phyloP scores from a whole-genome alignment of 1,140 invertebrate genomes.

The Drosophila auraria region DNA sequence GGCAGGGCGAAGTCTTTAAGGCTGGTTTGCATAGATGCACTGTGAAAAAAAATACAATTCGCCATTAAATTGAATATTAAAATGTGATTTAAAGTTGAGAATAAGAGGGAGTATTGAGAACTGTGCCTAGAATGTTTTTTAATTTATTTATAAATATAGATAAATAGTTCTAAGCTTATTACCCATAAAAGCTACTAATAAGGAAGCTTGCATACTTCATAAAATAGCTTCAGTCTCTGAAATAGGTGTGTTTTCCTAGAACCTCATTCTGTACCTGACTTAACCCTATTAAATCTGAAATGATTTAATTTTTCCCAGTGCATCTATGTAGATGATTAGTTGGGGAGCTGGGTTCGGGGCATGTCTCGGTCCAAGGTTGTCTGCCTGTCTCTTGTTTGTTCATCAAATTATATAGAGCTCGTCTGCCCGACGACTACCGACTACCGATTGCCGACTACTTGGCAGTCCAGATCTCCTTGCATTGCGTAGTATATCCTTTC shows the following conservation, averaged over 20 bases:
- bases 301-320: constrained; percentile 4
- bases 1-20: constrained; percentile 41
- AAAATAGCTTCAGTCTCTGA: too few relatives aligned
- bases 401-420: constrained; percentile 80
- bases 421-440: constrained; percentile 24
- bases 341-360: constrained; percentile 38
- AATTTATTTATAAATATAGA: too few relatives aligned
- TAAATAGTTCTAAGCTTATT: too few relatives aligned
- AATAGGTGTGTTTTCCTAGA: too few relatives aligned
- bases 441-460: constrained; percentile 7
- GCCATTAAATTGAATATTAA: neutral
- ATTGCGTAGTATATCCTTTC: constrained; percentile 58
- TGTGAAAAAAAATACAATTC: neutral
- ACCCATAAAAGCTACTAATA: too few relatives aligned
- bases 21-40: constrained; percentile 47
- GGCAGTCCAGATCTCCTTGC: constrained; percentile 23
- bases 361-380: constrained; percentile 53
- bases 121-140: too few relatives aligned
- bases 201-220: neutral
- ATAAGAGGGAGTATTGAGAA: too few relatives aligned
- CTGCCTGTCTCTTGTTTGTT: constrained; percentile 73
- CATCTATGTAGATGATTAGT: constrained; percentile 46
- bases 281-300: neutral
- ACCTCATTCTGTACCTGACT: too few relatives aligned
- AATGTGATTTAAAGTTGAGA: too few relatives aligned